Evolutionary conservation across 2,888 invertebrate genomes (phyloP), one percentile per base, ranked within the genome.

Genomic region (Eupithecia vulgata): DNA sequence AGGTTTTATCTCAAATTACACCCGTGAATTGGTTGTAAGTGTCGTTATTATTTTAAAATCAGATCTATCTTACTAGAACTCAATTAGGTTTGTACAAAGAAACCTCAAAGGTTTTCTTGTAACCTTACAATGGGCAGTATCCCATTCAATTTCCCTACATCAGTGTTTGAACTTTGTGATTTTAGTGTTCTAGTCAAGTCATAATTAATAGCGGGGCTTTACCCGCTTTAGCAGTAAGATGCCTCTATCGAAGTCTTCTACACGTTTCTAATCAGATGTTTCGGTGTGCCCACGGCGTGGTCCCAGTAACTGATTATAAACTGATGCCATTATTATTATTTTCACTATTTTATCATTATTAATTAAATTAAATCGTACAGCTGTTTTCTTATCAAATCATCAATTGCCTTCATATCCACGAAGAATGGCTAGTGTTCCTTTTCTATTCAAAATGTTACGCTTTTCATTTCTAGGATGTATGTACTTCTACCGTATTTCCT

Each of bases 211-310:
- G 3, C 2, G 25, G 12, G 21, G 5, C 25, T 13, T 42, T 61
- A n/a, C 21, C 21, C 13, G 67, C 62, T 73, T 13, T 37, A 68
- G 71, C 37, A 12, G 59, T 13, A n/a, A 13, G 59, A 8, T 6
- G 65, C 68, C 68, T 65, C 68, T 66, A 30, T 30, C 67, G 25
- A 69, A 61, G 15, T 5, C 17, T 40, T 65, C 48, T 52, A 67
- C 62, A n/a, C 40, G 48, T 71, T 71, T 71, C 66, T 74, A 71
- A 74, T 74, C 69, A 69, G 71, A 71, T 62, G 62, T 66, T 71
- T 71, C 48, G 62, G 40, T 67, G 61, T 62, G 45, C 68, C 57
- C 71, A 67, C 71, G 69, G 71, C 42, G 45, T 57, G 69, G 57
- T 67, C 67, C 66, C 71, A 67, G 69, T 74, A 67, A 73, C 67